Base-by-base conservation (phyloP, 2,888 invertebrate species). In the Blastobasis lacticolella region DNA sequence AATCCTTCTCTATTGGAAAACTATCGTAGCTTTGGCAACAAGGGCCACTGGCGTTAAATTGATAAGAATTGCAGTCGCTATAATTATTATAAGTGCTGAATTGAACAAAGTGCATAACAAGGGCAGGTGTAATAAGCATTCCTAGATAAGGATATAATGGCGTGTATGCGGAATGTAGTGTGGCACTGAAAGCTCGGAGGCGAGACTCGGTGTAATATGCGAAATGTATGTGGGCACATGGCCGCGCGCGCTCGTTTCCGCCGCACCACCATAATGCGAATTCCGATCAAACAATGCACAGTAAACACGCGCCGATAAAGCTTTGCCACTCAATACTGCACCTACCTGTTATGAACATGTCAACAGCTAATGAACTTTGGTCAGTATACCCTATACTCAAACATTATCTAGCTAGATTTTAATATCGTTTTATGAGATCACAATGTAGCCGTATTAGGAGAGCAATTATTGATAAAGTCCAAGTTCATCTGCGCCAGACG, bases 271-370 rank as follows among this genome's bases (percentile, higher is more conserved):
- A 69, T 69, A 68, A 74, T 73, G 67, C 63, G 62, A 67, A 61
- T 63, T 57, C 64, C 57, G 63, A 65, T 61, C 62, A 60, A 72
- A 73, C 68, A 73, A 72, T 68, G 63, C 49, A 38, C 6, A 43
- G 23, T 49, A 49, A 49, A 49, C 49, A 45, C 38, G 64, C 49
- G 49, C 46, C 49, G 48, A 49, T 53, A 56, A 49, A 45, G 23
- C 38, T 23, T 23, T 23, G 23, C 23, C 23, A 23, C 23, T 23
- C 23, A 23, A 23, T 23, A 23, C 23, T 23, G 23, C 23, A 23
- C 23, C 23, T 23, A 23, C 23, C 23, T 23, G 23, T 23, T 23
- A 23, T 23, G 23, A 23, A 23, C 23, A 23, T 23, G 23, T 23
- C 23, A 23, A 23, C 3, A 23, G 23, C 23, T 23, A 23, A 23